Evolutionary conservation across 2,888 invertebrate genomes (phyloP), one percentile per base, ranked within the genome.

Genomic region (Caenorhabditis auriculariae): DNA sequence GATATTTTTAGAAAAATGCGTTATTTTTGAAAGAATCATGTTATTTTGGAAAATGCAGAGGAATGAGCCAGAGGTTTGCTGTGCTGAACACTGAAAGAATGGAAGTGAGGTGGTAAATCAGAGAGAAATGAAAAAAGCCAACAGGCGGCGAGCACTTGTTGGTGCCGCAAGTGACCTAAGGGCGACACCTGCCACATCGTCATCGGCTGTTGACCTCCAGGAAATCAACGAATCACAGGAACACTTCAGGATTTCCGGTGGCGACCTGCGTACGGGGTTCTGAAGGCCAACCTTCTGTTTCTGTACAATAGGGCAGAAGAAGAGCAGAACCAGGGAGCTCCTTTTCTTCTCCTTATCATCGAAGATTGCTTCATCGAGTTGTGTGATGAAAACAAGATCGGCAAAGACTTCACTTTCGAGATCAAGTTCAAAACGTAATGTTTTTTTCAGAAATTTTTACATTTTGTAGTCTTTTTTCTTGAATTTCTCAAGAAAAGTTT

Each of bases 341-440:
- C 80, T 15, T 66, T 73, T 45, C 57, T 77, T 19, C 60, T 80
- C 23, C 64, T 80, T 6, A 74, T 80, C 39, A 66, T 80, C n/a
- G 80, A 80, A 42, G 80, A 80, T 52, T 80, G 78, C 52, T 69
- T 74, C 46, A 74, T 80, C 17, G 80, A 80, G 44, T 60, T 77
- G 27, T 70, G 77, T n/a, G 80, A 80, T 54, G 80, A 80, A 57
- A 80, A 80, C 54, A 56, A 61, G 32, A 72, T 77, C 39, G 80
- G 80, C 24, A 75, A 72, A 57, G 74, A 73, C 27, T 76, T 71
- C 62, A 76, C 78, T 2, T 81, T 79, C 54, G 69, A 72, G 37
- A 69, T 80, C 24, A 76, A 74, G 45, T 77, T 72, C 48, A 80
- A 79, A 60, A 76, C 80, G 80, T 79, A 45, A 56, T 74, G 47